Evolutionary conservation across 1,140 invertebrate genomes (phyloP).

Genomic region (Paralvinella palmiformis): DNA sequence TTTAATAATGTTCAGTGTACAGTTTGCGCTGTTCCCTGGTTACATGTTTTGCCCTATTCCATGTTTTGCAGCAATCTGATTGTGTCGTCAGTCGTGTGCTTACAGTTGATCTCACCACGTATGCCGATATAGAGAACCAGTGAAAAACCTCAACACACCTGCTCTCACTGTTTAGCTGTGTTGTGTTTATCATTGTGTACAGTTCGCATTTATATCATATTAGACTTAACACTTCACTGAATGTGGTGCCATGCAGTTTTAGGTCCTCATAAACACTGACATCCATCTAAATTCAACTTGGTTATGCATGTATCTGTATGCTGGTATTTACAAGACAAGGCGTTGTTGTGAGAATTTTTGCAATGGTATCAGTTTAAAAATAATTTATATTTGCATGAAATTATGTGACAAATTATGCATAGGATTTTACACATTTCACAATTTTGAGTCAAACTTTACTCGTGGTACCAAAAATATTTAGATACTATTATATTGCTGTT

Average conservation of each 20-base stretch:
- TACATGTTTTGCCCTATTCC: background rate
- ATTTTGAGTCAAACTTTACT: too few relatives aligned
- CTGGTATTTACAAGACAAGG: too few relatives aligned
- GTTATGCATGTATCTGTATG: background rate
- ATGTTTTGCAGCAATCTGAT: conserved; percentile 65
- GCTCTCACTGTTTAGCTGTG: background rate
- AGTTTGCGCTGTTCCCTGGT: background rate
- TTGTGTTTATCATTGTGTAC: background rate
- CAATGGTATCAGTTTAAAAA: too few relatives aligned
- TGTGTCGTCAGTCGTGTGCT: conserved; percentile 85
- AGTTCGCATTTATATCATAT: background rate
- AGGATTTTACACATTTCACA: too few relatives aligned
- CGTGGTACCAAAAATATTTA: too few relatives aligned
- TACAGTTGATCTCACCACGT: conserved; percentile 71
- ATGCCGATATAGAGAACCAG: conserved; percentile 35
- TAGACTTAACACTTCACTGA: background rate
- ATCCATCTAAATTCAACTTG: background rate
- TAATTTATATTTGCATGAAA: too few relatives aligned
- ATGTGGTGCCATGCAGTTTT: background rate
- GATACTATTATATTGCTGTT: too few relatives aligned
- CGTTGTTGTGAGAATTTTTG: too few relatives aligned
- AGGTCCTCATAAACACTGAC: background rate
- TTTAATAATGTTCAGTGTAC: background rate
- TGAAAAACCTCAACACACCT: background rate
- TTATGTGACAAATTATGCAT: too few relatives aligned